Base-by-base conservation (phyloP, 1,140 invertebrate genomes). In the Hyles vespertilio region DNA sequence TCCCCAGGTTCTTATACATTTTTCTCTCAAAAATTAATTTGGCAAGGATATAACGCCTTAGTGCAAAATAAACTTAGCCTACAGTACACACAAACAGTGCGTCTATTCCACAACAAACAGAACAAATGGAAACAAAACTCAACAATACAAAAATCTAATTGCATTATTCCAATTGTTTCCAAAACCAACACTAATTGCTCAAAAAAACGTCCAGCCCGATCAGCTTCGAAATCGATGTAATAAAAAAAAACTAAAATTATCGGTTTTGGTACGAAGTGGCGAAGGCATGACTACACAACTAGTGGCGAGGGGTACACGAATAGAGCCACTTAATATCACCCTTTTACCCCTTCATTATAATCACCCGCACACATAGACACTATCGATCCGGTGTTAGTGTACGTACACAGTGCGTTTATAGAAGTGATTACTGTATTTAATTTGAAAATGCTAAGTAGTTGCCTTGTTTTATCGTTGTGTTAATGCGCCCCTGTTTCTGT, bases 391-490 rank as follows among this genome's bases (percentile, higher is more conserved):
- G 58, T 32, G 54, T 32, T 49, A 56, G 56, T 82, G 65, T 79
- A 63, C 69, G 72, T 82, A 79, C 73, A 72, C 74, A 56, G 45
- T 67, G 68, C 77, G 80, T 80, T 82, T 84, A 83, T 83, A 84
- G 78, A 81, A 81, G 82, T 88, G 84, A 87, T 88, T 88, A 88
- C 82, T 88, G 85, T 87, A 84, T 88, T 88, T 88, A 88, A 88
- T 88, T 88, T 85, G 84, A 88, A 88, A 88, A 88, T 86, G 85
- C 84, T 88, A 88, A 88, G 85, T 87, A 88, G 85, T 88, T 84
- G 79, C 73, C 80, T 81, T 84, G 84, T 82, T 83, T 76, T 79
- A 78, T 79, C 60, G 71, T 54, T 74, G 79, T 81, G 74, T 83
- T 74, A 68, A 69, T 71, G 63, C 52, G 56, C 54, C 32, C 50